A percentile compares a stretch with the other conserved stretches of the same genome.
These are phyloP conservation scores for Corydoras maculifer DNA, from an alignment of 2,113 vertebrate species.

Conservation along the genomic window DNA sequence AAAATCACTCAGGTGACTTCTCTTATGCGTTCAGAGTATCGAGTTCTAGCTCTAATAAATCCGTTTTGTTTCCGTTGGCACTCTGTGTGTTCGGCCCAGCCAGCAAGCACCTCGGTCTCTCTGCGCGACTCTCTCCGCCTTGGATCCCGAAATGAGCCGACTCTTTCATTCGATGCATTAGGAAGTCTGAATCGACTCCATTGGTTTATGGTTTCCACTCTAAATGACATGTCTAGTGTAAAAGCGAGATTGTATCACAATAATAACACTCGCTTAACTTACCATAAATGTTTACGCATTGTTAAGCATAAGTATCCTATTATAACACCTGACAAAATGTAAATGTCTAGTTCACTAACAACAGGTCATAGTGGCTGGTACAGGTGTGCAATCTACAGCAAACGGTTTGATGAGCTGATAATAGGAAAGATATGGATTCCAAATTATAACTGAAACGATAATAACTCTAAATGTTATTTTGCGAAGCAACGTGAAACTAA, in stretches of 20 bases:
- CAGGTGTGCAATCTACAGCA: no score
- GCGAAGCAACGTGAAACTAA: no score
- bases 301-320: no score
- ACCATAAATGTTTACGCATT: no score
- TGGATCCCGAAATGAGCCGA: background rate
- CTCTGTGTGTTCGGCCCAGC: constrained; percentile 34
- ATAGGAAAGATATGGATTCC: no score
- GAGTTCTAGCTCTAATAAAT: background rate
- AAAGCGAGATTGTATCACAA: background rate
- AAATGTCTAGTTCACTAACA: no score
- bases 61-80: constrained; percentile 20
- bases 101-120: constrained; percentile 32
- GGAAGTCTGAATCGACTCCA: background rate
- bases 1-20: background rate
- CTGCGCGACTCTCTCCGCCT: constrained; percentile 21
- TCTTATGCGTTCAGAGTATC: background rate
- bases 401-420: no score
- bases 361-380: no score
- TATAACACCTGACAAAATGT: no score
- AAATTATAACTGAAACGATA: no score
- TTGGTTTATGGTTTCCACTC: background rate
- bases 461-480: no score
- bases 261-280: no score
- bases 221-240: background rate
- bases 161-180: background rate